These are phyloP conservation scores for Neostethus bicornis DNA, from an alignment of 2,797 vertebrate species.

Conservation along the genomic window DNA sequence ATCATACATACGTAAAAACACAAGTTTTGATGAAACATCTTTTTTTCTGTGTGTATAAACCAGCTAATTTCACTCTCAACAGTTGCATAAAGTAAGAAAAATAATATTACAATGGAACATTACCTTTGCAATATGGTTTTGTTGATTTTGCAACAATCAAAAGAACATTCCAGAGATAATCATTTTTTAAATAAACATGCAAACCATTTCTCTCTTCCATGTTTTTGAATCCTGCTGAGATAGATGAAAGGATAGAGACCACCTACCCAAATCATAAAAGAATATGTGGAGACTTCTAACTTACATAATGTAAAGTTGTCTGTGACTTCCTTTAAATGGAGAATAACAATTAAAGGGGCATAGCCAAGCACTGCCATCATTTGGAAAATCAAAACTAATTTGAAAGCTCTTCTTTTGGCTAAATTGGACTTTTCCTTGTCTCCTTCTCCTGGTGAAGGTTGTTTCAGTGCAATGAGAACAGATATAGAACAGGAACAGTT, in stretches of 20 bases:
- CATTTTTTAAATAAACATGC: too few species aligned
- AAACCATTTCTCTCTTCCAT: background rate
- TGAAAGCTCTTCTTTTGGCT: slow-evolving; percentile 5
- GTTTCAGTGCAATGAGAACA: background rate
- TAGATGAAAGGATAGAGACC: background rate
- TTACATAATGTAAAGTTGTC: background rate
- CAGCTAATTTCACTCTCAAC: too few species aligned
- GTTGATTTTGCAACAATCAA: too few species aligned
- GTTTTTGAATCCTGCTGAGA: background rate
- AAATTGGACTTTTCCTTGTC: background rate
- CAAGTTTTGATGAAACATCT: too few species aligned
- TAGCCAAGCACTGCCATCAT: background rate
- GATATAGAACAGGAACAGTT: slow-evolving; percentile 4
- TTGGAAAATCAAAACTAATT: background rate
- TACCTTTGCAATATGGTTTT: too few species aligned
- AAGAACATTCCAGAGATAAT: too few species aligned
- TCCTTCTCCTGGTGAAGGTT: slow-evolving; percentile 1
- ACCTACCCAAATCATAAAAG: slow-evolving; percentile 4
- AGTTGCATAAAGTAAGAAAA: too few species aligned
- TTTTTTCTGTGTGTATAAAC: too few species aligned
- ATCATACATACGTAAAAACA: too few species aligned
- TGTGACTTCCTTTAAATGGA: background rate
- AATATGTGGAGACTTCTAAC: background rate
- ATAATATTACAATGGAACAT: too few species aligned
- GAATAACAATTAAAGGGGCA: background rate